A percentile compares a stretch with the other conserved stretches of the same genome.
Conservation (phyloP, 2,888 invertebrate species). For the Smittia aterrima region DNA sequence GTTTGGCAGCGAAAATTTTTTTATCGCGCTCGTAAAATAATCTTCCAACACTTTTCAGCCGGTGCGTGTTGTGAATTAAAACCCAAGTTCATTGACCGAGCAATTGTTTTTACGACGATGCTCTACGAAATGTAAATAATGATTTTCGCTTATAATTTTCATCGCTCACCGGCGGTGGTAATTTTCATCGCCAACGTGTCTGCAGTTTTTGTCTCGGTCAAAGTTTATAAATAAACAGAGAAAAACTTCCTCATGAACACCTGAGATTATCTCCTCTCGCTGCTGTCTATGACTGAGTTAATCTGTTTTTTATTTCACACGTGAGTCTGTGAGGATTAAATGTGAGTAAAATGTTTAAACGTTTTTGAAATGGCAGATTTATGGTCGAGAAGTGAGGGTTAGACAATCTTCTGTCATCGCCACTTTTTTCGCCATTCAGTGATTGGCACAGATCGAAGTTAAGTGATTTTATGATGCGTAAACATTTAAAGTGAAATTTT, state of each 20-base stretch:
- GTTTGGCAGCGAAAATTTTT: not conserved
- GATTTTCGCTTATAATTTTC: conserved; percentile 6
- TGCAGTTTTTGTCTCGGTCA: not conserved
- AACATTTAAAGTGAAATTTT: too few species aligned
- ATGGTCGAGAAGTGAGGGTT: not conserved
- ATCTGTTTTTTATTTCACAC: not conserved
- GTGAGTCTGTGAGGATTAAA: not conserved
- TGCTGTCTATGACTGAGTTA: not conserved
- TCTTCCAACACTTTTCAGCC: not conserved
- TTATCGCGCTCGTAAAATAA: not conserved
- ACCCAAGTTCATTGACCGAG: not conserved
- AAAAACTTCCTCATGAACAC: not conserved
- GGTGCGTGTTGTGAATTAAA: not conserved
- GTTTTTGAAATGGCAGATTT: not conserved
- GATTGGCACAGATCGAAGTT: too few species aligned
- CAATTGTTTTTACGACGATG: not conserved
- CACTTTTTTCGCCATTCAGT: not conserved
- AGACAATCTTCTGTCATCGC: not conserved
- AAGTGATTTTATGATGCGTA: too few species aligned
- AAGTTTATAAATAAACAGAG: not conserved
- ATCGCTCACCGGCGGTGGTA: not conserved
- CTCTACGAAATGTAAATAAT: not conserved
- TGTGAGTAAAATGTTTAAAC: not conserved
- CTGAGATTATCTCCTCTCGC: not conserved
- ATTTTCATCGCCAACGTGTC: not conserved